Evolutionary conservation across 1,140 invertebrate species (phyloP).

Genomic region (Cydia fagiglandana): DNA sequence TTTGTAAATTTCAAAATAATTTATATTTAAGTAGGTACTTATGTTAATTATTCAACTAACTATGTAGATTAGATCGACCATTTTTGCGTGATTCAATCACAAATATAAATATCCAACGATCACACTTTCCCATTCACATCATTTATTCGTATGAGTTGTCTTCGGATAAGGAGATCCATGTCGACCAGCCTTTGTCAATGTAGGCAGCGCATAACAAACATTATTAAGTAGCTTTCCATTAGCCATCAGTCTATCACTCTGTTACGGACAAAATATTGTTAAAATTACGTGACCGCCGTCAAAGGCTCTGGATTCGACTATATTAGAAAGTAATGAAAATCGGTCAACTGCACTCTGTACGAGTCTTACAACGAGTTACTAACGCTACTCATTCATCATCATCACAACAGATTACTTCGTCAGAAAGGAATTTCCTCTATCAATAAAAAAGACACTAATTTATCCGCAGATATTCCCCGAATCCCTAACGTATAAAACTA

Average conservation of each 20-base stretch:
- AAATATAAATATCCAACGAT: too few species aligned
- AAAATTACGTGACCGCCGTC: conserved; percentile 59
- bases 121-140: background rate
- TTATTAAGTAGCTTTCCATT: conserved; percentile 58
- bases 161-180: background rate
- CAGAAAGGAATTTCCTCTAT: too few species aligned
- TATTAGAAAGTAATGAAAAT: conserved; percentile 57
- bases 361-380: background rate
- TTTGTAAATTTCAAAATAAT: too few species aligned
- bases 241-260: conserved; percentile 22
- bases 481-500: too few species aligned
- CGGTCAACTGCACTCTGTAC: conserved; percentile 18
- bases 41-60: too few species aligned
- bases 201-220: conserved; percentile 38
- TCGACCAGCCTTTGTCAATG: conserved; percentile 39
- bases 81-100: too few species aligned
- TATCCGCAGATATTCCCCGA: too few species aligned
- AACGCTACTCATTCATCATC: background rate
- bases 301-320: conserved; percentile 48
- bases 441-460: too few species aligned
- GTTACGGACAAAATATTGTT: conserved; percentile 55
- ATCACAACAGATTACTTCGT: background rate
- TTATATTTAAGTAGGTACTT: too few species aligned
- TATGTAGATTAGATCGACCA: too few species aligned
- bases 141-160: background rate